Conservation (phyloP, 2,888 invertebrate species). For the Cyaniris semiargus region DNA sequence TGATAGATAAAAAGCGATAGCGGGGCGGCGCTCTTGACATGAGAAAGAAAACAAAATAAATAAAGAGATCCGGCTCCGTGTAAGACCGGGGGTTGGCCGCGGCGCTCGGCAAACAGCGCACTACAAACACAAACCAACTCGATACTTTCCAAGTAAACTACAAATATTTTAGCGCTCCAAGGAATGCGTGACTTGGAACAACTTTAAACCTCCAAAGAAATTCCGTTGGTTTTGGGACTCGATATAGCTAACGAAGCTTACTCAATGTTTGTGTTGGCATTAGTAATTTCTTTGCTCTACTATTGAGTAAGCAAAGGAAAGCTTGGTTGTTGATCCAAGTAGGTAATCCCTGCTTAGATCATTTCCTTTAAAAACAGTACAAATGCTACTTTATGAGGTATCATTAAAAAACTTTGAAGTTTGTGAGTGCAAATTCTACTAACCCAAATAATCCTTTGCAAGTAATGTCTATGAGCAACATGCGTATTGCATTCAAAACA, state of each 20-base stretch:
- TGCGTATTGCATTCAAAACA: neutral
- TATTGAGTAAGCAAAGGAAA: neutral
- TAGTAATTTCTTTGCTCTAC: neutral
- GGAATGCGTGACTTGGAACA: conserved; percentile 14
- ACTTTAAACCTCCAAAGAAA: neutral
- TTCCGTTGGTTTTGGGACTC: neutral
- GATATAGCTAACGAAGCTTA: neutral
- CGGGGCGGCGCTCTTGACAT: conserved; percentile 66
- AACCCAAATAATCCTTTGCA: neutral
- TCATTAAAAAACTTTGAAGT: neutral
- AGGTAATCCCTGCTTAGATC: neutral
- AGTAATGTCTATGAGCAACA: neutral
- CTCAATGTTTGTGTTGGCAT: neutral
- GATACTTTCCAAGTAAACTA: conserved; percentile 44
- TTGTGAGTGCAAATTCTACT: neutral
- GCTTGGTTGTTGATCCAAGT: neutral
- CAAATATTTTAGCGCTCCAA: conserved; percentile 33
- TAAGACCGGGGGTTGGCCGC: conserved; percentile 64
- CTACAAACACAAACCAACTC: conserved; percentile 37
- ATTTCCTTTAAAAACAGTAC: no score
- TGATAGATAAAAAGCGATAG: conserved; percentile 73
- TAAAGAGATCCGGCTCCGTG: conserved; percentile 62
- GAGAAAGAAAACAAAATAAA: conserved; percentile 67
- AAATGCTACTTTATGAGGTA: neutral
- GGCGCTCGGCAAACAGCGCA: conserved; percentile 56